Percentiles rank a stretch among this genome's conserved stretches.
Conservation (phyloP, 2,113 vertebrate genomes). For the Callipepla squamata region DNA sequence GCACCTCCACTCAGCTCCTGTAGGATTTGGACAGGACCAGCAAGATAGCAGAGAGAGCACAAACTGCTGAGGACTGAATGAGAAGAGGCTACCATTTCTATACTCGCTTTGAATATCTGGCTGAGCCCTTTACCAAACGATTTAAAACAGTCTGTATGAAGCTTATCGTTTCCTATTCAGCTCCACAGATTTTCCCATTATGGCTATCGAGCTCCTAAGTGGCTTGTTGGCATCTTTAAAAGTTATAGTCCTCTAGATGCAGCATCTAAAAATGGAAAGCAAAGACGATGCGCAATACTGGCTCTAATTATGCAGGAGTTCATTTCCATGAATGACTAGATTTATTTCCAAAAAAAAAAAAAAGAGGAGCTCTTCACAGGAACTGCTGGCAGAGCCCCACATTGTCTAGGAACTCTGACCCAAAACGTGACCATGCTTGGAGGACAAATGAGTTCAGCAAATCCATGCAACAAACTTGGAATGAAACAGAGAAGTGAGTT, state of each 20-base stretch:
- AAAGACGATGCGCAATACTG: conserved; percentile 32
- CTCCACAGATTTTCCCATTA: conserved; percentile 61
- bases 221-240: conserved; percentile 66
- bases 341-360: conserved; percentile 14
- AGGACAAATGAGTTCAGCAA: conserved; percentile 30
- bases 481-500: conserved; percentile 3
- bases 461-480: conserved; percentile 17
- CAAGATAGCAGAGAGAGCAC: not conserved
- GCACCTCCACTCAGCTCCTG: not conserved
- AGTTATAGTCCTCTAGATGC: conserved; percentile 56
- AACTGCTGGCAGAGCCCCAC: conserved; percentile 35
- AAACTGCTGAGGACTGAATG: not conserved
- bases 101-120: not conserved
- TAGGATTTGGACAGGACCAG: not conserved
- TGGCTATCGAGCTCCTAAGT: conserved; percentile 56
- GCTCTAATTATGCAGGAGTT: conserved; percentile 54
- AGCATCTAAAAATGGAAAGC: conserved; percentile 62
- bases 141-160: conserved; percentile 47
- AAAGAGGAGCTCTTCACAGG: conserved; percentile 1
- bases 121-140: conserved; percentile 10
- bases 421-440: conserved; percentile 32
- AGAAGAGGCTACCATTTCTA: not conserved
- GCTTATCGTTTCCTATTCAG: conserved; percentile 63
- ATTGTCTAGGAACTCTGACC: conserved; percentile 57
- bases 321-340: conserved; percentile 59